Evolutionary conservation across 2,113 vertebrate genomes (phyloP), one percentile per base, ranked within the genome.

Genomic region (Beaufortia kweichowensis): DNA sequence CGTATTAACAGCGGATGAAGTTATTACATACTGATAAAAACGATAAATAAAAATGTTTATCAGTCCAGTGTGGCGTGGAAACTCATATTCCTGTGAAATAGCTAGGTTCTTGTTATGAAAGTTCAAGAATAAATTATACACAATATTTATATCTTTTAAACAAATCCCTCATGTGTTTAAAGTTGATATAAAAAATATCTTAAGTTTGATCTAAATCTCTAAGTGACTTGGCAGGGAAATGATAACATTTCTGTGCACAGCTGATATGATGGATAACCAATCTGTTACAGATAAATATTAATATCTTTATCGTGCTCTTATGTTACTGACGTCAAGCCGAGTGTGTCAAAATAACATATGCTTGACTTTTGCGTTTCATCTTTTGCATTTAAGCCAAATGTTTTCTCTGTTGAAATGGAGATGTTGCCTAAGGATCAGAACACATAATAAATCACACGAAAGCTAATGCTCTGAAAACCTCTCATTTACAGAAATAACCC

Each of bases 401-500:
- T 68, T n/a, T 46, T 55, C 26, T 50, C 48, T 9, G 29, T 53
- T 53, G n/a, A 55, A 68, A 35, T 17, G 2, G 43, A 67, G 41
- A 50, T 12, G 5, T 41, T 2, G 31, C 31, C 11, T 53, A 53
- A 53, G n/a, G 33, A 41, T 41, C 23, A 14, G 10, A 12, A n/a
- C 1, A 69, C 14, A 48, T 9, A 53, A 68, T 28, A 66, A 66
- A 28, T 43, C 56, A 24, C 53, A 33, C 2, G 57, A 21, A n/a
- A 53, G 41, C 65, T 48, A 59, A 29, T 7, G 12, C 35, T 23
- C 2, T 23, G n/a, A 53, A 50, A n/a, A 10, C 3, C 2, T 67
- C 56, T 48, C 21, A 65, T 62, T 78, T 56, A 73, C 76, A 60
- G 66, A 41, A 57, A 69, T 48, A 80, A 85, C 81, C 72, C 31